Percentiles rank a stretch among this genome's conserved stretches.
Evolutionary conservation across 2,888 invertebrate species (phyloP).

Genomic region (Phyllotreta striolata): DNA sequence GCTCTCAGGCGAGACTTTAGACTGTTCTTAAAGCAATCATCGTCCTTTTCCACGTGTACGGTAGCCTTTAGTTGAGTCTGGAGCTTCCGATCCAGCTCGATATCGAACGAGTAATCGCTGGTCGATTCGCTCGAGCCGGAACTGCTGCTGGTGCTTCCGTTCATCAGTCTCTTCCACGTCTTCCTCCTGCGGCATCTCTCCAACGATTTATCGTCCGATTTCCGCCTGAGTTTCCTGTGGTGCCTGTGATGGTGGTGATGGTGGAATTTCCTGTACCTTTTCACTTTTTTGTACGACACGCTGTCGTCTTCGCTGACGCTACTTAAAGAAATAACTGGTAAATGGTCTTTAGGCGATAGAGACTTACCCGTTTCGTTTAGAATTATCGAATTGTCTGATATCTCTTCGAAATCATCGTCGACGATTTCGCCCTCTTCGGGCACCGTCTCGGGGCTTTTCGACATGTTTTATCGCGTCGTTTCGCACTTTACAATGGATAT

Average conservation of each 20-base stretch:
- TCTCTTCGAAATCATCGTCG: constrained; percentile 59
- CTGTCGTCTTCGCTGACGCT: constrained; percentile 54
- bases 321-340: constrained; percentile 61
- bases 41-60: constrained; percentile 58
- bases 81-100: constrained; percentile 43
- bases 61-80: constrained; percentile 65
- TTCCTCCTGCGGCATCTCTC: constrained; percentile 9
- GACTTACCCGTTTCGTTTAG: constrained; percentile 56
- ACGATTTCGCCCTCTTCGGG: constrained; percentile 61
- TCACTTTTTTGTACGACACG: constrained; percentile 20
- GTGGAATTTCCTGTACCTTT: constrained; percentile 20
- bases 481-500: too few species aligned
- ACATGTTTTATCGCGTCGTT: constrained; percentile 8
- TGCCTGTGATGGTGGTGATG: constrained; percentile 24
- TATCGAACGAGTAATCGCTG: constrained; percentile 48
- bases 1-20: constrained; percentile 54
- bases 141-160: constrained; percentile 18
- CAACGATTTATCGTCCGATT: constrained; percentile 24
- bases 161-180: constrained; percentile 24
- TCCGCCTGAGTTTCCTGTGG: constrained; percentile 22
- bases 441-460: constrained; percentile 25
- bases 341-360: constrained; percentile 56
- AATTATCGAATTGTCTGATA: constrained; percentile 59
- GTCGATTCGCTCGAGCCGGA: constrained; percentile 49
- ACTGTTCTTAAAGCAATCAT: constrained; percentile 52